phyloP scores from a whole-genome alignment of 2,113 vertebrate species.

The Xenopus laevis region DNA sequence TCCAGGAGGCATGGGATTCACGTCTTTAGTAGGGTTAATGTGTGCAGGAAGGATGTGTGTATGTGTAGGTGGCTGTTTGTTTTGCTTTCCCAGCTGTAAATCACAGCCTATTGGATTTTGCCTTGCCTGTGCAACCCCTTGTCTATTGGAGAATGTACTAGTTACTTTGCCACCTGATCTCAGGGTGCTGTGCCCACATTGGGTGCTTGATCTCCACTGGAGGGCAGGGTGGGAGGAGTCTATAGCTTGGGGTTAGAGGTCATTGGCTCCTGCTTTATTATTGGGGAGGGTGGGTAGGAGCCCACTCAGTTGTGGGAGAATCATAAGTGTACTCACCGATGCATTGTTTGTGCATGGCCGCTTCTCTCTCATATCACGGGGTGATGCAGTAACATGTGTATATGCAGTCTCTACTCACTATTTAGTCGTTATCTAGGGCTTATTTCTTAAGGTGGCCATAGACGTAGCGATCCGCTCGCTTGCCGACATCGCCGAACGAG shows the following conservation, averaged over 20 bases:
- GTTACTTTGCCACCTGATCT: not conserved
- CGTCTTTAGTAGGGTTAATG: not conserved
- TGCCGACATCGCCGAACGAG: too few species aligned
- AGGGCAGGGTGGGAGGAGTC: not conserved
- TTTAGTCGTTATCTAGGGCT: too few species aligned
- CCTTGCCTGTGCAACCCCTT: not conserved
- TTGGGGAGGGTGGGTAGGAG: not conserved
- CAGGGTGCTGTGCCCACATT: not conserved
- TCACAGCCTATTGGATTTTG: constrained; percentile 2
- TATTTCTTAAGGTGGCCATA: too few species aligned
- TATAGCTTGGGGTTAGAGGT: not conserved
- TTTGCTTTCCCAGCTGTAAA: constrained; percentile 5
- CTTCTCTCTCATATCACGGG: not conserved
- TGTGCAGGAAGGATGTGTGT: constrained; percentile 8
- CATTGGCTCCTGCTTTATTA: not conserved
- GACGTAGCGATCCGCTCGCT: too few species aligned
- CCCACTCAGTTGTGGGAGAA: not conserved
- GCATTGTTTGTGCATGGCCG: not conserved
- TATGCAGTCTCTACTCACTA: too few species aligned
- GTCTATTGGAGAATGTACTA: not conserved
- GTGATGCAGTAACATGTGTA: not conserved
- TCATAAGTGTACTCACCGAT: constrained; percentile 4
- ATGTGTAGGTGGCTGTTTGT: constrained; percentile 14
- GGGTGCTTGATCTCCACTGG: not conserved
- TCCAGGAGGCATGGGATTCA: too few species aligned